These are phyloP conservation scores for Crotalus helleri DNA, from an alignment of 2,113 vertebrate species.

Conservation along the genomic window DNA sequence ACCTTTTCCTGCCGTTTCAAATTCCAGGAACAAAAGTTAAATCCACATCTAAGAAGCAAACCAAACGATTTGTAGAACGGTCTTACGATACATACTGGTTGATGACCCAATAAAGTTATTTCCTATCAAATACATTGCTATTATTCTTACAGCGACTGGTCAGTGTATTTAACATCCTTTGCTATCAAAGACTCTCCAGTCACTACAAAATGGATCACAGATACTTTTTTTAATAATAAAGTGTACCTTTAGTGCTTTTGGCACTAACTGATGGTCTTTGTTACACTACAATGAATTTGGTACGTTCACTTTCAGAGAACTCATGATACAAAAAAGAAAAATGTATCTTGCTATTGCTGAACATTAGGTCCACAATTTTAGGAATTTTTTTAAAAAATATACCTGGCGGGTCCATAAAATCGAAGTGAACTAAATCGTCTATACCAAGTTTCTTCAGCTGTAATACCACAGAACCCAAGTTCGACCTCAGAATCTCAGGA, in stretches of 20 bases:
- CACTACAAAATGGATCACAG: not conserved
- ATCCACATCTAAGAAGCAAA: not conserved
- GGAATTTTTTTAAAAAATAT: slow-evolving; percentile 36
- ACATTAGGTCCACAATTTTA: not conserved
- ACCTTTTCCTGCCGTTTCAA: not conserved
- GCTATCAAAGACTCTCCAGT: not conserved
- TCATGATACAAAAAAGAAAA: slow-evolving; percentile 11
- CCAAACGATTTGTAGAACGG: not conserved
- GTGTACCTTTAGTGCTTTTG: not conserved
- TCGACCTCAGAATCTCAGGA: slow-evolving; percentile 94
- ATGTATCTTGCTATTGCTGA: not conserved
- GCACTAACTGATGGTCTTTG: not conserved
- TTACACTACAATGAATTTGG: not conserved
- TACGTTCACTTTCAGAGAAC: not conserved
- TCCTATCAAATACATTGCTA: not conserved
- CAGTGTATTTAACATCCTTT: fast-evolving
- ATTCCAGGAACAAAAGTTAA: not conserved
- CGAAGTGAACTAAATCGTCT: slow-evolving; percentile 96
- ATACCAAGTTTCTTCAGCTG: slow-evolving; percentile 97
- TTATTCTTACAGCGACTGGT: not conserved
- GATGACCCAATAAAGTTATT: not conserved
- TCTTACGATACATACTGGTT: not conserved
- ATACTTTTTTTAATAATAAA: not conserved
- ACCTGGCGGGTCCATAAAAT: slow-evolving; percentile 99
- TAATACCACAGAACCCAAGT: slow-evolving; percentile 92